A percentile compares a stretch with the other conserved stretches of the same genome.
Evolutionary conservation across 1,140 invertebrate species (phyloP).

Genomic region (Odontomachus brunneus): DNA sequence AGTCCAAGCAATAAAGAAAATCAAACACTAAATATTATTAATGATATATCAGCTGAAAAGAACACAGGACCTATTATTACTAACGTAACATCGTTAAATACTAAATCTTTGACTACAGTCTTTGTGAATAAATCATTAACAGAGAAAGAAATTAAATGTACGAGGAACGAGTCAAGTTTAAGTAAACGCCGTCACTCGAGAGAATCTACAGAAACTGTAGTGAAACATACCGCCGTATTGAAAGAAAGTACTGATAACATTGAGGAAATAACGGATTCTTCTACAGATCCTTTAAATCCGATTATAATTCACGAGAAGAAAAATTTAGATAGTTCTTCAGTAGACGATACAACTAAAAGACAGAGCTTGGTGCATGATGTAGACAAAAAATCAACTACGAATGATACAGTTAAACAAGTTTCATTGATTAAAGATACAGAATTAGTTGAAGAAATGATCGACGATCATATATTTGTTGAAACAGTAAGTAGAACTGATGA

Average conservation of each 20-base stretch:
- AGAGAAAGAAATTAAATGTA: slow-evolving; percentile 41
- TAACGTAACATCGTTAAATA: not conserved
- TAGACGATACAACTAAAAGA: slow-evolving; percentile 11
- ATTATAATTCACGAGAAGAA: not conserved
- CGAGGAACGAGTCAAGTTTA: not conserved
- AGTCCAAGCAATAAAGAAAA: slow-evolving; percentile 71
- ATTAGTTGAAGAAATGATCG: not conserved
- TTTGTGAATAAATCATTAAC: slow-evolving; percentile 33
- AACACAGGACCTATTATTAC: not conserved
- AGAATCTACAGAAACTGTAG: slow-evolving; percentile 31
- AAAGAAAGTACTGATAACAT: not conserved
- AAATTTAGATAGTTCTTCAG: not conserved
- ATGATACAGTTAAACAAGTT: slow-evolving; percentile 4
- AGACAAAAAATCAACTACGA: not conserved
- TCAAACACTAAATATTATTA: slow-evolving; percentile 54
- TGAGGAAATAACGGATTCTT: not conserved
- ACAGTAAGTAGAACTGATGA: not conserved
- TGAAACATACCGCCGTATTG: not conserved
- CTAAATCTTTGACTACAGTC: not conserved
- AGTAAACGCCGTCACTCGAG: not conserved
- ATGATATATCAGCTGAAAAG: not conserved
- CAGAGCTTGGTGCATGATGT: not conserved
- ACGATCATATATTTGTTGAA: not conserved
- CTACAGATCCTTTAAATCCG: not conserved
- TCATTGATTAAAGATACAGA: not conserved